A percentile compares a stretch with the other conserved stretches of the same genome.
Evolutionary conservation across 2,888 invertebrate species (phyloP).

Genomic region (Drosophila stalkeri): DNA sequence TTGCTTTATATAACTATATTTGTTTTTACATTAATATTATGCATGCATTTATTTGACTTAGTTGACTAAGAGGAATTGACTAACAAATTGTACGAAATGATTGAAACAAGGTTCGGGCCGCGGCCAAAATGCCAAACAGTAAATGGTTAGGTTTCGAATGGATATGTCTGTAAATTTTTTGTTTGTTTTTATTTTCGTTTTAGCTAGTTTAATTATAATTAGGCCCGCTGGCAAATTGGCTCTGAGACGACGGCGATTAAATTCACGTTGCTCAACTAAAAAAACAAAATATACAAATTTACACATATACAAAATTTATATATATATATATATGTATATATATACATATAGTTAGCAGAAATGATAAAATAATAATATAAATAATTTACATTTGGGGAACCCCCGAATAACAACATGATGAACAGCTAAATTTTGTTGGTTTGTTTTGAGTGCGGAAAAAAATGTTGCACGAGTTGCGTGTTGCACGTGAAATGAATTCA

Average conservation of each 20-base stretch:
- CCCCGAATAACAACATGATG: slow-evolving; percentile 78
- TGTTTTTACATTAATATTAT: slow-evolving; percentile 21
- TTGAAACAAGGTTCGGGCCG: slow-evolving; percentile 46
- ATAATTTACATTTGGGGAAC: slow-evolving; percentile 61
- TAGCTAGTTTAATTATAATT: slow-evolving; percentile 21
- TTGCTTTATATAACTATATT: slow-evolving; percentile 8
- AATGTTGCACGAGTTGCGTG: slow-evolving; percentile 3
- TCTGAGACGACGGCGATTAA: slow-evolving; percentile 36
- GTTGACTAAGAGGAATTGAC: slow-evolving; percentile 50
- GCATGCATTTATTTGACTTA: slow-evolving; percentile 44
- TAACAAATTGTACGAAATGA: slow-evolving; percentile 56
- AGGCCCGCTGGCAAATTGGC: slow-evolving; percentile 21
- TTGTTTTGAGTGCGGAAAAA: slow-evolving; percentile 8
- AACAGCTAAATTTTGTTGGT: slow-evolving; percentile 52
- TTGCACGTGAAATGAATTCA: slow-evolving; percentile 6
- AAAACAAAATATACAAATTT: slow-evolving; percentile 40
- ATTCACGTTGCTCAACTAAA: slow-evolving; percentile 58
- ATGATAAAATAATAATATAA: slow-evolving; percentile 15
- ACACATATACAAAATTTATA: slow-evolving; percentile 48
- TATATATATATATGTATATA: slow-evolving; percentile 22
- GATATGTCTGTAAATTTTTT: slow-evolving; percentile 41
- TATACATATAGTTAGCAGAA: slow-evolving; percentile 23
- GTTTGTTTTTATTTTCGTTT: background rate
- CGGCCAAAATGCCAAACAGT: background rate
- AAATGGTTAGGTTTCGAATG: slow-evolving; percentile 18